Conservation (phyloP, 2,113 vertebrate genomes). For the Xyliphius kryptos region DNA sequence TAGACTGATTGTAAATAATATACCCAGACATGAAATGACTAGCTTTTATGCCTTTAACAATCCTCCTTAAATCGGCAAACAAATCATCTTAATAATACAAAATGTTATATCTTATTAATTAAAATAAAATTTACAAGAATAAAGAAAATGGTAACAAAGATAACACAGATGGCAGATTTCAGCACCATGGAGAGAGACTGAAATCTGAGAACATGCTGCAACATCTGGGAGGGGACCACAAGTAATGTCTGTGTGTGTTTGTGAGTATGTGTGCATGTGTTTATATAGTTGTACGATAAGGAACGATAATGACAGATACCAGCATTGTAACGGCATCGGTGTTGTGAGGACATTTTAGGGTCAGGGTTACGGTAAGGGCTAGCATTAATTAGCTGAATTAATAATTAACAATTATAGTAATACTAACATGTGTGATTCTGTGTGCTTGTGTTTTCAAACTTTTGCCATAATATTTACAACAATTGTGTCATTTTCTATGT, state of each 20-base stretch:
- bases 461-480: neutral
- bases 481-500: neutral
- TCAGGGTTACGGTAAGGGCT: too few relatives aligned
- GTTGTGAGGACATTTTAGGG: too few relatives aligned
- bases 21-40: too few relatives aligned
- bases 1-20: too few relatives aligned
- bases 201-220: conserved; percentile 1
- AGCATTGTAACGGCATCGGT: too few relatives aligned
- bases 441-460: neutral
- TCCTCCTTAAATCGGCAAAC: neutral
- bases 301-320: too few relatives aligned
- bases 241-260: too few relatives aligned
- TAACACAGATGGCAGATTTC: conserved; percentile 36
- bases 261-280: too few relatives aligned
- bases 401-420: neutral
- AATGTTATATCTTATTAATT: neutral
- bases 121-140: neutral
- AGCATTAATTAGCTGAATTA: too few relatives aligned
- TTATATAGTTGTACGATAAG: neutral
- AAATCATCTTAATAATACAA: neutral
- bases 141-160: neutral
- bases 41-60: neutral
- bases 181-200: conserved; percentile 61
- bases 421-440: too few relatives aligned
- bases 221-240: conserved; percentile 5